Percentiles rank a stretch among this genome's conserved stretches.
phyloP scores from a whole-genome alignment of 2,113 vertebrate genomes.

The Aspidoscelis tigris region DNA sequence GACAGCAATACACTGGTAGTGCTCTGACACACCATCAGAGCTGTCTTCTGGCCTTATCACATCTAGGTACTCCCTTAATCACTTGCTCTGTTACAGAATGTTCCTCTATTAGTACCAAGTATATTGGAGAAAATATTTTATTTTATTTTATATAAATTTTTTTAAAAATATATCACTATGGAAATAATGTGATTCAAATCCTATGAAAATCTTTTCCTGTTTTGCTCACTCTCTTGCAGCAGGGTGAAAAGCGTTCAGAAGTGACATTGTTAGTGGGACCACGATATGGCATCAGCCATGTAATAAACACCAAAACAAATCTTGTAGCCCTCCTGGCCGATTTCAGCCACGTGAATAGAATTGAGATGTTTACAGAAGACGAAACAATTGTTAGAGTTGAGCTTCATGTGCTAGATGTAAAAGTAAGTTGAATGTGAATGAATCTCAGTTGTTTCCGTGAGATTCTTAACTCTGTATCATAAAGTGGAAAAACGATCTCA shows the following conservation, averaged over 20 bases:
- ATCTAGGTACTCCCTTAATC: neutral
- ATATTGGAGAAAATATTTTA: neutral
- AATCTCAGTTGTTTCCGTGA: conserved; percentile 12
- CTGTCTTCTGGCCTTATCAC: no score
- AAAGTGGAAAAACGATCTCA: neutral
- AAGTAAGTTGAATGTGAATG: conserved; percentile 76
- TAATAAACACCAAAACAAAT: conserved; percentile 98
- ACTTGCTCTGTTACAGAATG: conserved; percentile 1
- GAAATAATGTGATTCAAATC: neutral
- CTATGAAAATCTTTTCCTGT: conserved; percentile 17
- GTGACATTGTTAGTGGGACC: conserved; percentile 96
- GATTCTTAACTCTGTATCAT: neutral
- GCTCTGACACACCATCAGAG: no score
- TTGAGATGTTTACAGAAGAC: conserved; percentile 98
- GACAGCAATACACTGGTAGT: no score
- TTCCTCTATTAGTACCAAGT: neutral
- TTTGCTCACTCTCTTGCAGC: conserved; percentile 77
- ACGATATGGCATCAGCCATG: conserved; percentile 95
- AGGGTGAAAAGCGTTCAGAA: conserved; percentile 95
- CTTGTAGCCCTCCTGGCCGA: conserved; percentile 95
- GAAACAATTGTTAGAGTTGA: conserved; percentile 91
- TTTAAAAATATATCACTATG: neutral
- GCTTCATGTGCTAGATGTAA: conserved; percentile 95
- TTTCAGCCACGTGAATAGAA: conserved; percentile 97
- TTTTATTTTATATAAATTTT: no score